Base-by-base conservation (phyloP, 2,113 vertebrate genomes). In the Nothoprocta pentlandii region DNA sequence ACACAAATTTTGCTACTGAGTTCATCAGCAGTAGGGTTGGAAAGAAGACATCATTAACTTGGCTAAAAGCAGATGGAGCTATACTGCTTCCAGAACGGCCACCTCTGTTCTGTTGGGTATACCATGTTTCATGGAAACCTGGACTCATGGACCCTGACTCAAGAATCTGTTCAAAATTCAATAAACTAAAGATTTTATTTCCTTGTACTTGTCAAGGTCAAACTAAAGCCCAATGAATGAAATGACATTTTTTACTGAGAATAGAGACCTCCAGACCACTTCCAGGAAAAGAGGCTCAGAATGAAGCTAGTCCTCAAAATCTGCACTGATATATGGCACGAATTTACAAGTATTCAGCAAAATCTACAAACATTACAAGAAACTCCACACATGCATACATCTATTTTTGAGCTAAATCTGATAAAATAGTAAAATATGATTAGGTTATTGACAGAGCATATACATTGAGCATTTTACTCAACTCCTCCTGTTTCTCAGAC, bases 31-130 rank as follows among this genome's bases (percentile, higher is more conserved):
- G n/a, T 39, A 80, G 61, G 36, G 58, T 1, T 58, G 10, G 14
- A 49, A 73, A 91, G 30, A 84, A 41, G 8, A 5, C 6, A n/a
- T n/a, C 1, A 6, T 47, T 69, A 23, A 61, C 34, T 46, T 54
- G 54, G 32, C 32, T 63, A 49, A 69, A 54, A 70, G 14, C 32
- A 80, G 19, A 30, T 62, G 25, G n/a, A 16, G 30, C 10, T 41
- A 3, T 20, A 9, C 47, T 47, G 16, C 25, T 51, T 83, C 19
- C 13, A 54, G 22, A 36, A 69, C 0, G 0, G n/a, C 12, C 1
- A 0, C 3, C 22, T 78, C 3, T 47, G 51, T 6, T 62, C 30
- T 49, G 15, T 36, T 36, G 23, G 22, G 32, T 23, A 51, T 30
- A 30, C 11, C 21, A 16, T 49, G 17, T 28, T 62, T 66, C 25